Evolutionary conservation across 2,113 vertebrate genomes (phyloP), one percentile per base, ranked within the genome.

Genomic region (Puma concolor): DNA sequence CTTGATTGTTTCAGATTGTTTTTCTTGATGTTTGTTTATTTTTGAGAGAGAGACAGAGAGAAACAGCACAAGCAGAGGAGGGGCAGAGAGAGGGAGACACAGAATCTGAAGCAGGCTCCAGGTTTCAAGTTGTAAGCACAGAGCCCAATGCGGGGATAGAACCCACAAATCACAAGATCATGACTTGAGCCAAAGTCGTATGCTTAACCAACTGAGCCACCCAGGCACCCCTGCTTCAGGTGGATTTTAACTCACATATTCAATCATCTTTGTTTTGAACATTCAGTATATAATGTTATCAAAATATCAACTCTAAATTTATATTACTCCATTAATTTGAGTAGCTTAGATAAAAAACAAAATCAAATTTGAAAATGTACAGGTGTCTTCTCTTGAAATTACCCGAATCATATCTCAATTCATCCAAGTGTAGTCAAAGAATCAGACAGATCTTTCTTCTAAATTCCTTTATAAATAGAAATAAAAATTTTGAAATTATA

Each of bases 391-490:
- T 69, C 25, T 1, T 82, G 13, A 95, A 97, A 88, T 87, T 88
- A 84, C 3, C 29, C 72, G 33, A 86, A 71, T 67, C 19, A 36
- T 88, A 71, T 54, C 13, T 94, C 2, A 63, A 60, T 84, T 57
- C 31, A 31, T 94, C 92, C 23, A 85, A 48, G n/a, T 89, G 3
- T 69, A 11, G 21, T 11, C 25, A 85, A 69, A 89, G 4, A 90
- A 88, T 89, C 16, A 83, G 13, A 94, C 74, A 83, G 27, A 94
- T 82, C 0, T 88, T 72, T 97, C 54, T 67, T 50, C 25, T 19
- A 91, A 95, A 71, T 91, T 88, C 0, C 17, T 77, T 88, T 85
- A 25, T 92, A 85, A 93, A 52, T 88, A 41, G 15, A 13, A 94
- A 92, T 88, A 95, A 88, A 71, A 66, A 63, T 17, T n/a, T 92